phyloP scores from a whole-genome alignment of 1,140 invertebrate species.

The Drosophila tani region DNA sequence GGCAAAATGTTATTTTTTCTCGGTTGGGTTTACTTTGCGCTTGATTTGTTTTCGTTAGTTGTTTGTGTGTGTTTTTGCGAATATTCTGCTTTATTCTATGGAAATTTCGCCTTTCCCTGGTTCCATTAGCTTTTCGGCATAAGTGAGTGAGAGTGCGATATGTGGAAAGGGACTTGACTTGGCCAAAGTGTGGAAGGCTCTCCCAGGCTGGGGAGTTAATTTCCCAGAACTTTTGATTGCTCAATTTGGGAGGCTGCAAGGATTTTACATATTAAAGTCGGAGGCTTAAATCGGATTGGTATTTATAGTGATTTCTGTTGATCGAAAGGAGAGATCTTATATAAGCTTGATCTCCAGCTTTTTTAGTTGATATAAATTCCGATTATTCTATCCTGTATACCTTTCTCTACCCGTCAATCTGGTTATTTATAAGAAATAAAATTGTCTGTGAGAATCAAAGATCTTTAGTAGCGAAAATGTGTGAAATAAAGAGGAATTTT shows the following conservation, averaged over 20 bases:
- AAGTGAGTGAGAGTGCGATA: conserved; percentile 16
- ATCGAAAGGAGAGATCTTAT: background rate
- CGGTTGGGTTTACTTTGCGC: conserved; percentile 48
- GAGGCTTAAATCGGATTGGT: conserved; percentile 11
- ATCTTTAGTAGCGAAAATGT: conserved; percentile 31
- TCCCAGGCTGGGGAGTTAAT: conserved; percentile 32
- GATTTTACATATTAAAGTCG: conserved; percentile 33
- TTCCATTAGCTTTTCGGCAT: conserved; percentile 43
- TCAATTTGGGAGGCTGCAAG: conserved; percentile 23
- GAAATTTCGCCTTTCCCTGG: conserved; percentile 27
- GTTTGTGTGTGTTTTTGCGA: conserved; percentile 9
- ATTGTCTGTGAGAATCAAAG: conserved; percentile 12
- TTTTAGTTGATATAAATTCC: too few relatives aligned
- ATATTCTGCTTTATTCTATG: conserved; percentile 36
- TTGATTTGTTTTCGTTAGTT: conserved; percentile 62
- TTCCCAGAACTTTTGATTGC: conserved; percentile 42
- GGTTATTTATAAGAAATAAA: conserved; percentile 1
- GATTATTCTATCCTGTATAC: too few relatives aligned
- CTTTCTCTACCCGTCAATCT: background rate
- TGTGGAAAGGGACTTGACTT: conserved; percentile 23
- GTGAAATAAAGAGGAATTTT: conserved; percentile 39
- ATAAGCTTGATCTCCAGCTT: too few relatives aligned
- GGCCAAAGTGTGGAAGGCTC: conserved; percentile 7
- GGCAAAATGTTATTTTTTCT: conserved; percentile 52
- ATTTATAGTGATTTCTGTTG: background rate